Evolutionary conservation across 53 echinoderm and acorn worm species (phyloP).

Genomic region (Pentamera pediparva): DNA sequence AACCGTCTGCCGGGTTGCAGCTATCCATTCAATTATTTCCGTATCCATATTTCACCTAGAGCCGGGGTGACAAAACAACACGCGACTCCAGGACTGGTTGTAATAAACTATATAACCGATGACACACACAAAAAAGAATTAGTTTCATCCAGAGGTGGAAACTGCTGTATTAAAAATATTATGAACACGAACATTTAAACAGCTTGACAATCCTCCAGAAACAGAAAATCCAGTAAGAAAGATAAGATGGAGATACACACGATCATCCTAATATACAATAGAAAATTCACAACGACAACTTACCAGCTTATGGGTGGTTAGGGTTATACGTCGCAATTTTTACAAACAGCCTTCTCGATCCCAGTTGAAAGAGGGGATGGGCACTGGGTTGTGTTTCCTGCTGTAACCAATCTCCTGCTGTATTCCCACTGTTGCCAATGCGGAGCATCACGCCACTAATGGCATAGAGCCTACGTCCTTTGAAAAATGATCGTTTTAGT

Average conservation of each 20-base stretch:
- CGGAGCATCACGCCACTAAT: no score
- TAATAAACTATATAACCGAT: background rate
- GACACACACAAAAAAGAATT: background rate
- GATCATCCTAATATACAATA: background rate
- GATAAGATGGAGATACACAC: background rate
- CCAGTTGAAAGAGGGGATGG: no score
- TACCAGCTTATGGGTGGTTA: background rate
- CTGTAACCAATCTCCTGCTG: no score
- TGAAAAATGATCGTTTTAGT: no score
- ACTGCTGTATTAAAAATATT: background rate
- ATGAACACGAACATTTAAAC: background rate
- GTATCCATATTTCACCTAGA: background rate
- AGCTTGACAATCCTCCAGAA: constrained; percentile 5
- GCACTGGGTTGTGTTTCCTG: no score
- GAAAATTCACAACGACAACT: constrained; percentile 6
- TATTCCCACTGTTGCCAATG: no score
- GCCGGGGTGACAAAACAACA: background rate
- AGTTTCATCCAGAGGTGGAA: background rate
- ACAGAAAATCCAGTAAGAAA: background rate
- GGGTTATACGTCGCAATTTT: no score
- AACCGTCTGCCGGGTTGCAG: no score
- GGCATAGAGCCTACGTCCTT: no score
- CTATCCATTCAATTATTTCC: no score
- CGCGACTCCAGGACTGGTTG: background rate
- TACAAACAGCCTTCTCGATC: no score